Conservation (phyloP, 2,888 invertebrate genomes). For the Epinotia demarniana region DNA sequence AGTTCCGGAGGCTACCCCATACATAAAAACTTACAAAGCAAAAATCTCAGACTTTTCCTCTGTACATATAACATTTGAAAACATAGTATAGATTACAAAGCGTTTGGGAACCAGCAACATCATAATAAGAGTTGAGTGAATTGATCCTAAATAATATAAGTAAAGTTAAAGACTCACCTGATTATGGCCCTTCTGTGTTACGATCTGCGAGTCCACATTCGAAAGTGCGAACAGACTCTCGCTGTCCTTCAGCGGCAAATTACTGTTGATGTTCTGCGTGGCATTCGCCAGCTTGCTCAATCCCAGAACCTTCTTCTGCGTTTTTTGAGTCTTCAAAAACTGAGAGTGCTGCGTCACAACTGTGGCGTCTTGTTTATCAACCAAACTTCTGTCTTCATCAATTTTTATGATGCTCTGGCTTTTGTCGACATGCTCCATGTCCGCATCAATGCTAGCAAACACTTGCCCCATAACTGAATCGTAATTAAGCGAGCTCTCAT, state of each 20-base stretch:
- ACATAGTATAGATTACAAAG: no score
- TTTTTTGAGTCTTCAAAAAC: constrained; percentile 47
- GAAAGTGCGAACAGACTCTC: constrained; percentile 73
- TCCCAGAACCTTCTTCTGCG: constrained; percentile 47
- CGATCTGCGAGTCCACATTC: constrained; percentile 58
- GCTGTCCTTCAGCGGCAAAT: constrained; percentile 61
- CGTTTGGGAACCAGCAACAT: no score
- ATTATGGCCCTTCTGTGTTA: constrained; percentile 46
- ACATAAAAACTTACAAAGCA: no score
- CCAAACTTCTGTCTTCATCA: constrained; percentile 12
- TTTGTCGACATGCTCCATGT: constrained; percentile 62
- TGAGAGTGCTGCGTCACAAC: constrained; percentile 34
- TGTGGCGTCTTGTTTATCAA: constrained; percentile 35
- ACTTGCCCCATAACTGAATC: constrained; percentile 72
- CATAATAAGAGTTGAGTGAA: no score
- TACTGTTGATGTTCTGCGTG: constrained; percentile 17
- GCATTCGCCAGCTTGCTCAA: constrained; percentile 25
- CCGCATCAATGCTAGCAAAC: constrained; percentile 76
- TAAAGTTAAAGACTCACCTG: constrained; percentile 52
- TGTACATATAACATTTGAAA: no score
- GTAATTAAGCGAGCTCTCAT: constrained; percentile 67
- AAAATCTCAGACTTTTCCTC: no score
- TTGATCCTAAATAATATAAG: background rate
- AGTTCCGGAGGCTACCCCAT: no score
- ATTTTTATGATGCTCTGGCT: constrained; percentile 51